Base-by-base conservation (phyloP, 2,797 vertebrate species). In the Sternotherus odoratus region DNA sequence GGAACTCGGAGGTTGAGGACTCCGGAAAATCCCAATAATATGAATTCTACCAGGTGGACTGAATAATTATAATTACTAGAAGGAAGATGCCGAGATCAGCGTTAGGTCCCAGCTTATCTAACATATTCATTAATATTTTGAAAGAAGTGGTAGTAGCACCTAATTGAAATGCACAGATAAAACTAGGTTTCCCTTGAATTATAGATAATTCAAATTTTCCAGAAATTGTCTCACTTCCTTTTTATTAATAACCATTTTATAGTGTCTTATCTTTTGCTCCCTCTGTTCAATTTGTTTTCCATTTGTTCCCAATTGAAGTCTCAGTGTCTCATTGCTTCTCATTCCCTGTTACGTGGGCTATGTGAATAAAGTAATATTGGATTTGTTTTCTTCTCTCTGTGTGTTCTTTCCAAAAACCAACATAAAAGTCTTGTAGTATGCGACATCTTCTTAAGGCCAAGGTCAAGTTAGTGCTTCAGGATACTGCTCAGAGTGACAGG, bases 401-500 rank as follows among this genome's bases (percentile, higher is more conserved):
- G 84, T 54, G 46, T 86, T 87, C 9, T 91, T 39, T 43, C 24
- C 3, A 72, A 15, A 54, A 74, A 86, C 30, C 23, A 86, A 69
- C 63, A 72, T 24, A 50, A 17, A 21, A 87, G 79, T 87, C 86
- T 85, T 85, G 49, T 53, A 53, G 3, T 26, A 12, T 48, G 82
- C 60, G 39, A 63, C 24, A 53, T 85, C 80, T 39, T 93, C 72
- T 83, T 82, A 85, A 93, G 50, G 48, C 43, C 26, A 93, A 50
- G 30, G 92, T 39, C 60, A 86, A 28, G 39, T 49, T 23, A 89
- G 79, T 95, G 86, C 91, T 97, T 86, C 86, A 91, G 91, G 86
- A 66, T 97, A 88, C 94, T 53, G 81, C 51, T 49, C 50, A 92
- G 93, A 96, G 89, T 94, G 94, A 72, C 89, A 95, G 91, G 86